These are phyloP conservation scores for Brenthis daphne DNA, from an alignment of 2,888 invertebrate species.

Conservation along the genomic window DNA sequence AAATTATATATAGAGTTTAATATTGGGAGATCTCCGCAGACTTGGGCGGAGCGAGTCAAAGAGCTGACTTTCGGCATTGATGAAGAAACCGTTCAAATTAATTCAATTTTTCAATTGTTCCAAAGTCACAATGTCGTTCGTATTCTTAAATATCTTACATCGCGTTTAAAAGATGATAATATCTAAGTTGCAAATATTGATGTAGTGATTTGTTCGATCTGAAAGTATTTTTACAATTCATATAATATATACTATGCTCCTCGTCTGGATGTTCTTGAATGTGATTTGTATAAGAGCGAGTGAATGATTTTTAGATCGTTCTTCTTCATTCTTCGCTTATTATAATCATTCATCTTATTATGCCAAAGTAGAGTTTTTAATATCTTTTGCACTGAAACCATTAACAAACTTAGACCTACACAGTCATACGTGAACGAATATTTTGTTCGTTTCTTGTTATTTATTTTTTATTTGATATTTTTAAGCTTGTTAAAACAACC, in stretches of 20 bases:
- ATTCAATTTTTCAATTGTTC: conserved; percentile 56
- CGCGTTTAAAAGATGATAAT: conserved; percentile 1
- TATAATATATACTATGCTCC: background rate
- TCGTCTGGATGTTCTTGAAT: background rate
- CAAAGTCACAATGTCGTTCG: conserved; percentile 53
- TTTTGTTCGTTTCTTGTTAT: too few relatives aligned
- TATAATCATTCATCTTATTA: too few relatives aligned
- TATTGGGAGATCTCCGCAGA: conserved; percentile 49
- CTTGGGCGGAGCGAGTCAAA: conserved; percentile 55
- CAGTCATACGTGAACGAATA: too few relatives aligned
- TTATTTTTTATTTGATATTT: too few relatives aligned
- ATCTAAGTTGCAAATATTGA: background rate
- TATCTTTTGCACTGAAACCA: too few relatives aligned
- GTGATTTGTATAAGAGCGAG: background rate
- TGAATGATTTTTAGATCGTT: background rate
- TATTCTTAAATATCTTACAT: conserved; percentile 51
- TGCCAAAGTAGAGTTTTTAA: too few relatives aligned
- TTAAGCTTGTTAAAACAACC: too few relatives aligned
- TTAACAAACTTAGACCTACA: too few relatives aligned
- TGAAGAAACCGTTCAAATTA: conserved; percentile 53
- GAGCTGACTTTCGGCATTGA: conserved; percentile 54
- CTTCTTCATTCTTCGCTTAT: background rate
- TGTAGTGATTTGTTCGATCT: background rate
- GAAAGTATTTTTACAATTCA: background rate
- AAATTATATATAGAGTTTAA: conserved; percentile 54